These are phyloP conservation scores for Aleadryas rufinucha DNA, from an alignment of 2,113 vertebrate genomes.

Conservation along the genomic window DNA sequence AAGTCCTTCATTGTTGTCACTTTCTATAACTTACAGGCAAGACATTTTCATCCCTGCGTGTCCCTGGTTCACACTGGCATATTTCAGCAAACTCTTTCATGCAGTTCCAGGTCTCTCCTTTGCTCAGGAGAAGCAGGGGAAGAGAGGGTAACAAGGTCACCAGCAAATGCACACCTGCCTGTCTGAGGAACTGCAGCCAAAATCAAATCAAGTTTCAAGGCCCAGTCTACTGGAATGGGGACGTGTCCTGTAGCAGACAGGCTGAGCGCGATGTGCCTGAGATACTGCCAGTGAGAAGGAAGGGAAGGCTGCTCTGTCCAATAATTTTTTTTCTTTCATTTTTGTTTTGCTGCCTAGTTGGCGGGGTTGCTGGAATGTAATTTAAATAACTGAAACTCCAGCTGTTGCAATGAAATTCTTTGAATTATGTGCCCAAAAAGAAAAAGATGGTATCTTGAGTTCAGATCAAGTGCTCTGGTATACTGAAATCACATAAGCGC, in stretches of 20 bases:
- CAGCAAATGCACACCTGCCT: background rate
- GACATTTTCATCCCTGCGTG: background rate
- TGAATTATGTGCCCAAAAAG: background rate
- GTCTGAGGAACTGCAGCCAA: background rate
- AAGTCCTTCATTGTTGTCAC: background rate
- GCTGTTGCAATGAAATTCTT: slow-evolving; percentile 25
- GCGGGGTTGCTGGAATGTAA: slow-evolving; percentile 27
- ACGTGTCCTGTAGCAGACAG: background rate
- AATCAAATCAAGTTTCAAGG: background rate
- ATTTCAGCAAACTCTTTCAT: background rate
- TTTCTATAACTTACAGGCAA: background rate
- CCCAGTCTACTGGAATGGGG: background rate
- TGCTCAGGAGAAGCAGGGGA: background rate
- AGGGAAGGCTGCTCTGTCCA: background rate
- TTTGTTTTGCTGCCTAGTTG: slow-evolving; percentile 34
- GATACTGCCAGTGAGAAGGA: background rate
- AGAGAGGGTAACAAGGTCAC: background rate
- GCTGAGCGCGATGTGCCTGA: background rate
- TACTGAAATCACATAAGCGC: background rate
- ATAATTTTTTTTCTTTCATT: slow-evolving; percentile 13
- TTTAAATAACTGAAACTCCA: slow-evolving; percentile 58
- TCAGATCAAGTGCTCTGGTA: slow-evolving; percentile 18
- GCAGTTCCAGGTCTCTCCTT: background rate
- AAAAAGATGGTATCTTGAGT: background rate
- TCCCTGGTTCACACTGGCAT: accelerated